These are phyloP conservation scores for Brachymystax lenok DNA, from an alignment of 2,797 vertebrate genomes.

Conservation along the genomic window DNA sequence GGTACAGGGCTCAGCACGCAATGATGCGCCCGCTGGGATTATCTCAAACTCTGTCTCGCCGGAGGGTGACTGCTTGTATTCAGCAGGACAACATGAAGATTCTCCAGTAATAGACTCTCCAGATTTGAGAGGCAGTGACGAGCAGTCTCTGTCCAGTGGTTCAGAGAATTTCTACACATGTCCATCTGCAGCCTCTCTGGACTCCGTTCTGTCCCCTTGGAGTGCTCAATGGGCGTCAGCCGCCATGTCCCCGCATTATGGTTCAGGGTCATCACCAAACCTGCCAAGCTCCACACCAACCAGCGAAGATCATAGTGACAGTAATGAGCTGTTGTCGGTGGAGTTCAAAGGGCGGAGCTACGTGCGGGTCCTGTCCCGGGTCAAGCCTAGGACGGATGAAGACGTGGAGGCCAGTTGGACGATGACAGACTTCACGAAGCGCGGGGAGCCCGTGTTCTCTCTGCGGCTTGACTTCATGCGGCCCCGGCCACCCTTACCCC, in stretches of 20 bases:
- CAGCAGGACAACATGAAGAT: neutral
- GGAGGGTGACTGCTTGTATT: neutral
- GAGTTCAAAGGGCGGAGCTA: constrained; percentile 13
- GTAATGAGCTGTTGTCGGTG: neutral
- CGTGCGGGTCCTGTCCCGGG: constrained; percentile 9
- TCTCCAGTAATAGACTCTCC: neutral
- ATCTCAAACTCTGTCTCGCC: neutral
- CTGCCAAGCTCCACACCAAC: neutral
- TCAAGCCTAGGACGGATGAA: neutral
- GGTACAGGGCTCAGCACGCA: neutral
- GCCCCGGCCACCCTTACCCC: neutral
- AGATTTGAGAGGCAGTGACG: neutral
- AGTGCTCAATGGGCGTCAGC: neutral
- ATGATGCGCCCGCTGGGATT: neutral
- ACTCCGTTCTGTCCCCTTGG: neutral
- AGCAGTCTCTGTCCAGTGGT: neutral
- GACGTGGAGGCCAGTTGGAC: constrained; percentile 16
- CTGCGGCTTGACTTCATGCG: constrained; percentile 17
- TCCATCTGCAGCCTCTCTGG: neutral
- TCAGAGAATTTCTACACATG: constrained; percentile 13
- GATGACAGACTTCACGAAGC: constrained; percentile 18
- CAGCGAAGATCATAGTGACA: neutral
- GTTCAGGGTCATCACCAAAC: neutral
- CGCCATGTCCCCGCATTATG: neutral
- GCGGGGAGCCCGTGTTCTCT: constrained; percentile 12